Evolutionary conservation across 2,113 vertebrate genomes (phyloP), one percentile per base, ranked within the genome.

Genomic region (Ochotona princeps): DNA sequence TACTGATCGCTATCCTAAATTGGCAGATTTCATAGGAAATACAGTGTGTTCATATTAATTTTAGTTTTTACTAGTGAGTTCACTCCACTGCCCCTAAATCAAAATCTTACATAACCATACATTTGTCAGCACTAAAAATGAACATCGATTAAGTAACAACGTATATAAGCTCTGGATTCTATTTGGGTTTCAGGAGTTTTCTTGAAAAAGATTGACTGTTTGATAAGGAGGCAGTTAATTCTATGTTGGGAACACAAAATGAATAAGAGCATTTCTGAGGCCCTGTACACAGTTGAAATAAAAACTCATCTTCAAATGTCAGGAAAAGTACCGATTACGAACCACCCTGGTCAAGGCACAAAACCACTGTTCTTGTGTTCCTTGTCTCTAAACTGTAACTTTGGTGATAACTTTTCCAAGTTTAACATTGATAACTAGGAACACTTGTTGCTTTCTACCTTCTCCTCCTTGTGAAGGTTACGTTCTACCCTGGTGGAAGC

Each of bases 51-150:
- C 49, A 14, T 15, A 5, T 51, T 79, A 20, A 44, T 79, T 57
- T 65, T 7, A 14, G 11, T 92, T 14, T 75, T 83, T 7, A 17
- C 72, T 79, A n/a, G 13, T 38, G 30, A 74, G 54, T 92, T 80
- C 25, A 51, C 7, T 67, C 38, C 83, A 8, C 18, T 74, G 76
- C 18, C n/a, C 14, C 47, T 60, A 20, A 63, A 80, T 60, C 28
- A 47, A 54, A 20, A 69, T 87, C 21, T n/a, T 25, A 38, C 23
- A 75, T 10, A 85, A 76, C 44, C 3, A 9, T 63, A 35, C 4
- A 25, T 80, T 93, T 79, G 26, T 85, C n/a, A 89, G n/a, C 67
- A 76, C 23, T 69, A 51, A 75, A 84, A 87, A 65, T 65, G 75
- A 83, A 60, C 32, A 75, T 13, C 26, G 11, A 35, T 35, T 18